Base-by-base conservation (phyloP, 2,888 invertebrate genomes). In the Lithodes maja region DNA sequence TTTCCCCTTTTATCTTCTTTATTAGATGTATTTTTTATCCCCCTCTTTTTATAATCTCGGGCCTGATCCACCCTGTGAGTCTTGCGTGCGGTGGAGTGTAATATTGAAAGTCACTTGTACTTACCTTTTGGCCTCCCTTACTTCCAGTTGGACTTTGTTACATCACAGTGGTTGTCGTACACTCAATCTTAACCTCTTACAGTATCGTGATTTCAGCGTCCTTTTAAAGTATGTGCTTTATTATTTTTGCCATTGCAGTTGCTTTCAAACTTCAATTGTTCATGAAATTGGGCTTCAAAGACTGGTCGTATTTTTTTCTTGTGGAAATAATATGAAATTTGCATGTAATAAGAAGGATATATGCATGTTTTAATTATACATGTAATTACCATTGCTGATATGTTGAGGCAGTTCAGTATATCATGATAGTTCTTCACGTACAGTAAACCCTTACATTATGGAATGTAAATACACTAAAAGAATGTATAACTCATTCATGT, bases 141-240 rank as follows among this genome's bases (percentile, higher is more conserved):
- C 79, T 86, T 77, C 86, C 74, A 86, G 61, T 86, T 82, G 82
- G 75, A 75, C 78, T 75, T 80, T 88, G 79, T 80, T 85, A 52
- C 85, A 88, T 88, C 88, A 80, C 74, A 80, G 88, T 88, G 88
- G 88, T 88, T 85, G 61, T 85, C 55, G 12, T 50, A 75, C 79
- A 85, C 15, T 68, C 9, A 84, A 9, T 87, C 53, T 77, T 61
- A 15, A 52, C 77, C 7, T 77, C 55, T 54, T 74, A 74, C 74
- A n/a, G 69, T 77, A 33, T 61, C 55, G 17, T 50, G 9, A n/a
- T 54, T 75, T 75, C 71, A 83, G n/a, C 52, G 17, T 82, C 55
- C 61, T 55, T 33, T 55, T 80, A 52, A n/a, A 80, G n/a, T 49
- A n/a, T 71, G 71, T 71, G 71, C 71, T 71, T 71, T n/a, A 71